These are phyloP conservation scores for Leucoptera coffeella DNA, from an alignment of 2,888 invertebrate genomes.

Conservation along the genomic window DNA sequence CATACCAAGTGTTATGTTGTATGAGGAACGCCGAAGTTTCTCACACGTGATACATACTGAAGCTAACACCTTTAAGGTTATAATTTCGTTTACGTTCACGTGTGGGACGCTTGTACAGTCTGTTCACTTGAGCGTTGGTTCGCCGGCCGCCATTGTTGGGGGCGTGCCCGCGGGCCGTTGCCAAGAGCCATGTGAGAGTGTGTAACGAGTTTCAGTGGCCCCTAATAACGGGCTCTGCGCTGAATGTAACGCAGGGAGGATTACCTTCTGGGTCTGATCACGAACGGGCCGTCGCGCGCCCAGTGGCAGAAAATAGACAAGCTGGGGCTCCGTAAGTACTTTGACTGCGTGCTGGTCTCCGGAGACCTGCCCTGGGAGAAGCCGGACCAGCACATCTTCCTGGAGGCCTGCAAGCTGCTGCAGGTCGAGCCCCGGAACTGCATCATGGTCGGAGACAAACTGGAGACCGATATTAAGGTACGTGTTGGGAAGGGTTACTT, in stretches of 20 bases:
- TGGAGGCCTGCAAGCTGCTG: slow-evolving; percentile 71
- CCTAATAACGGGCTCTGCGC: slow-evolving; percentile 37
- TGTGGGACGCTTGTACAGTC: too few species aligned
- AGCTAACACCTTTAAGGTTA: too few species aligned
- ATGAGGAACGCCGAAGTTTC: too few species aligned
- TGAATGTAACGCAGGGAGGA: slow-evolving; percentile 56
- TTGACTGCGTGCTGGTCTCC: slow-evolving; percentile 75
- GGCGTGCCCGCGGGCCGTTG: too few species aligned
- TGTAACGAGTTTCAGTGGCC: slow-evolving; percentile 9
- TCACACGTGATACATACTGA: too few species aligned
- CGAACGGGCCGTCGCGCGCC: slow-evolving; percentile 79
- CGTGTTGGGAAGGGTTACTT: slow-evolving; percentile 1
- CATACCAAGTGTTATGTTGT: too few species aligned
- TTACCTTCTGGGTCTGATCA: slow-evolving; percentile 74
- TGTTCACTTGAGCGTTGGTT: too few species aligned
- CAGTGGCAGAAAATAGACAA: slow-evolving; percentile 85
- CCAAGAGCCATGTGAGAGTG: slow-evolving; percentile 14
- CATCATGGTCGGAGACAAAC: slow-evolving; percentile 83
- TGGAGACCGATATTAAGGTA: slow-evolving; percentile 80
- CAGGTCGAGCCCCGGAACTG: slow-evolving; percentile 69
- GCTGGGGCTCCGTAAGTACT: slow-evolving; percentile 63
- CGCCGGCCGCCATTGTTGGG: too few species aligned
- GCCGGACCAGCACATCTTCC: slow-evolving; percentile 75
- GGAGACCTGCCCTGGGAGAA: slow-evolving; percentile 85
- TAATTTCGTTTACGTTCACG: too few species aligned